phyloP scores from a whole-genome alignment of 2,888 invertebrate species.

The Rhopalosiphum nymphaeae region DNA sequence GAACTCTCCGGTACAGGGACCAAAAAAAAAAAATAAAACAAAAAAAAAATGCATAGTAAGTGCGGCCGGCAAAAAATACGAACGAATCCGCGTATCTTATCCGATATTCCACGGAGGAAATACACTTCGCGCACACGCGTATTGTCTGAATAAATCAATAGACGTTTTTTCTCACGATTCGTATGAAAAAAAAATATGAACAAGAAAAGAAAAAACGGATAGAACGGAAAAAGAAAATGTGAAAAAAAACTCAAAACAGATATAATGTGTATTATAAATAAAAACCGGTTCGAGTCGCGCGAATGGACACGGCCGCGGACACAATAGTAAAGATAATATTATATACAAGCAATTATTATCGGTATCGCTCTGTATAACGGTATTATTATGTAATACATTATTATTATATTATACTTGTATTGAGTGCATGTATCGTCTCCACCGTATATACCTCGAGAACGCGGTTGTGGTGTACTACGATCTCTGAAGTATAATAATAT shows the following conservation, averaged over 20 bases:
- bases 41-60: not conserved
- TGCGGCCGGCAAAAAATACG: not conserved
- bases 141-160: constrained; percentile 8
- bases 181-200: not conserved
- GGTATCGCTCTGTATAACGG: constrained; percentile 33
- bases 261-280: not conserved
- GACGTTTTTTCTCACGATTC: constrained; percentile 26
- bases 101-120: constrained; percentile 1
- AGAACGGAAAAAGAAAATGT: constrained; percentile 1
- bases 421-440: not conserved
- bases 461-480: not conserved
- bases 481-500: not conserved
- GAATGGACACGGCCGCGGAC: constrained; percentile 16
- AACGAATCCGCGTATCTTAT: not conserved
- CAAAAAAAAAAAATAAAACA: not conserved
- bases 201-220: not conserved
- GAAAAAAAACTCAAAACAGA: not conserved
- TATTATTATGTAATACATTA: not conserved
- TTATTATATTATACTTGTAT: not conserved
- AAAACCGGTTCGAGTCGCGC: constrained; percentile 31
- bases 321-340: not conserved
- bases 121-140: not conserved
- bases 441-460: not conserved
- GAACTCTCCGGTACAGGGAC: not conserved
- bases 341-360: constrained; percentile 10